A percentile compares a stretch with the other conserved stretches of the same genome.
phyloP scores from a whole-genome alignment of 2,888 invertebrate species.

The Tinea pellionella region DNA sequence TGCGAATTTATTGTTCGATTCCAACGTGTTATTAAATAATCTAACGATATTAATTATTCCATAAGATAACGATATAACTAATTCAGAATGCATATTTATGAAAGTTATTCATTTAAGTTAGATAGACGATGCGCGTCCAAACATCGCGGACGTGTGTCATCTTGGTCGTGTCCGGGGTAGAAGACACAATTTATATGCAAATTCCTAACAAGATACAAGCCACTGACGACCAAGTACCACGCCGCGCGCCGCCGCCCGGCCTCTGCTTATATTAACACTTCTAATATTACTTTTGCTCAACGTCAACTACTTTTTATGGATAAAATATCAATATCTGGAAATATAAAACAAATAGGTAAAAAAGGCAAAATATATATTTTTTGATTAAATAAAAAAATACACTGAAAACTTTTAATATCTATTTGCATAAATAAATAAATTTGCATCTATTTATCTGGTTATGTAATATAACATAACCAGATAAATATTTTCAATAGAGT shows the following conservation, averaged over 20 bases:
- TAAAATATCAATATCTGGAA: neutral
- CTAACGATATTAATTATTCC: neutral
- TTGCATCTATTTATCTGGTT: too few species aligned
- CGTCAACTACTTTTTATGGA: neutral
- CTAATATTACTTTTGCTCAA: slow-evolving; percentile 43
- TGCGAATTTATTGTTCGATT: too few species aligned
- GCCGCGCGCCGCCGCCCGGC: slow-evolving; percentile 25
- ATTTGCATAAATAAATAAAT: too few species aligned
- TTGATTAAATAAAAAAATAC: too few species aligned
- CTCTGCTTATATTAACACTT: slow-evolving; percentile 46
- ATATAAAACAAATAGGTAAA: too few species aligned
- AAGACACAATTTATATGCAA: slow-evolving; percentile 71
- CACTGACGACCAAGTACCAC: slow-evolving; percentile 39
- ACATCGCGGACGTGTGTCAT: slow-evolving; percentile 52
- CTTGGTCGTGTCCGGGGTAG: slow-evolving; percentile 56
- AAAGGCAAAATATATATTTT: too few species aligned
- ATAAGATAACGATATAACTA: neutral
- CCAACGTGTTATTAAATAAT: too few species aligned
- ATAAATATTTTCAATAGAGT: too few species aligned
- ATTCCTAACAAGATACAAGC: slow-evolving; percentile 60
- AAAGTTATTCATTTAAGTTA: slow-evolving; percentile 4
- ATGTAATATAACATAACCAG: too few species aligned
- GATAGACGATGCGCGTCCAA: slow-evolving; percentile 17
- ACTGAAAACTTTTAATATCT: too few species aligned
- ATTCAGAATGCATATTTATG: slow-evolving; percentile 7